Conservation (phyloP, 2,113 vertebrate genomes). For the Pholis gunnellus region DNA sequence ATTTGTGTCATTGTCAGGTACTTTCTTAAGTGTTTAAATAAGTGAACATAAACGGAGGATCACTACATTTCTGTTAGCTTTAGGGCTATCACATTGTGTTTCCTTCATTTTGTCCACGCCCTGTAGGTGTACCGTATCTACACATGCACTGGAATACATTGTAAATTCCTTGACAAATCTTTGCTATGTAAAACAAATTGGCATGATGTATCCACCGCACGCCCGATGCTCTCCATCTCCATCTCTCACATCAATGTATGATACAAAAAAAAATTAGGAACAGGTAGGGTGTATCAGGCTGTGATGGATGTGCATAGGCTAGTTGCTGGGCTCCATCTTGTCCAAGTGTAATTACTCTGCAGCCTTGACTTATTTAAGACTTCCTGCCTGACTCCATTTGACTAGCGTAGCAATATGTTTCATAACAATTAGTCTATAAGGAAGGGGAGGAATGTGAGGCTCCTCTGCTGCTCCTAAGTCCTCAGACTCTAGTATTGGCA, state of each 20-base stretch:
- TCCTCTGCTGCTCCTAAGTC: conserved; percentile 14
- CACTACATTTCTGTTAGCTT: not conserved
- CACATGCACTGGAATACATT: not conserved
- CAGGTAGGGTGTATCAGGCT: conserved; percentile 51
- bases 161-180: conserved; percentile 43
- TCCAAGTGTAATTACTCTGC: conserved; percentile 68
- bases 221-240: conserved; percentile 41
- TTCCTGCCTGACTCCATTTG: conserved; percentile 59
- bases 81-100: not conserved
- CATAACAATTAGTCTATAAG: conserved; percentile 39
- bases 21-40: not conserved
- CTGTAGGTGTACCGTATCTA: not conserved
- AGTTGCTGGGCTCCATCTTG: conserved; percentile 49
- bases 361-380: conserved; percentile 72
- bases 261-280: conserved; percentile 52
- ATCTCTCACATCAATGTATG: conserved; percentile 57
- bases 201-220: conserved; percentile 18
- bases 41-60: not conserved
- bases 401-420: conserved; percentile 49
- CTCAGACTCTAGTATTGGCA: conserved; percentile 6
- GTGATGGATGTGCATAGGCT: conserved; percentile 71
- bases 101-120: not conserved
- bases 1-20: not conserved
- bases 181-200: conserved; percentile 56
- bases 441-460: conserved; percentile 7